Conservation (phyloP, 2,797 vertebrate species). For the Liparis tanakae region DNA sequence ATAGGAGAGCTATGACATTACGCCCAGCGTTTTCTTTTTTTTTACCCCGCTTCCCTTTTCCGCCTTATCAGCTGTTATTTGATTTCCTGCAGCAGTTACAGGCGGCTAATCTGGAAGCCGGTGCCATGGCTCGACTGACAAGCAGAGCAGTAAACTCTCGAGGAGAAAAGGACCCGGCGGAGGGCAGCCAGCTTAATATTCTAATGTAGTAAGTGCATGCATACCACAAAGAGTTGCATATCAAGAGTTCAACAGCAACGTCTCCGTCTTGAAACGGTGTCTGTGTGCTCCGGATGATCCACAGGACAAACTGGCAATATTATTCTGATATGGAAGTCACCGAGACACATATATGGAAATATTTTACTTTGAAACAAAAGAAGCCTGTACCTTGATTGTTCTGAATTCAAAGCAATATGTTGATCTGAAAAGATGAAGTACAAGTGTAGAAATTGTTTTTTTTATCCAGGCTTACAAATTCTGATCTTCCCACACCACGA, state of each 20-base stretch:
- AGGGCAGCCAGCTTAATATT: not conserved
- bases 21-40: constrained; percentile 1
- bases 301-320: not conserved
- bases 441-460: too few relatives aligned
- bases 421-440: too few relatives aligned
- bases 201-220: not conserved
- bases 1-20: constrained; percentile 41
- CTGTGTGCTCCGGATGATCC: not conserved
- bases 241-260: not conserved
- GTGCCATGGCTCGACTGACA: constrained; percentile 38
- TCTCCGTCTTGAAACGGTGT: not conserved
- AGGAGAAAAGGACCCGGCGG: not conserved
- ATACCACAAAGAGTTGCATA: not conserved
- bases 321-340: not conserved
- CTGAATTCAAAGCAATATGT: too few relatives aligned
- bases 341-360: not conserved
- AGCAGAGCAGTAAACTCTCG: constrained; percentile 29
- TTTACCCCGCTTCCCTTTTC: not conserved
- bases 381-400: too few relatives aligned
- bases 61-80: constrained; percentile 48
- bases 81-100: constrained; percentile 47
- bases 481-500: too few relatives aligned
- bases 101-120: constrained; percentile 45
- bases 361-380: too few relatives aligned
- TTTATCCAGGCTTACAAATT: too few relatives aligned